Percentiles rank a stretch among this genome's conserved stretches.
Conservation (phyloP, 1,140 invertebrate species). For the Agrilus planipennis region DNA sequence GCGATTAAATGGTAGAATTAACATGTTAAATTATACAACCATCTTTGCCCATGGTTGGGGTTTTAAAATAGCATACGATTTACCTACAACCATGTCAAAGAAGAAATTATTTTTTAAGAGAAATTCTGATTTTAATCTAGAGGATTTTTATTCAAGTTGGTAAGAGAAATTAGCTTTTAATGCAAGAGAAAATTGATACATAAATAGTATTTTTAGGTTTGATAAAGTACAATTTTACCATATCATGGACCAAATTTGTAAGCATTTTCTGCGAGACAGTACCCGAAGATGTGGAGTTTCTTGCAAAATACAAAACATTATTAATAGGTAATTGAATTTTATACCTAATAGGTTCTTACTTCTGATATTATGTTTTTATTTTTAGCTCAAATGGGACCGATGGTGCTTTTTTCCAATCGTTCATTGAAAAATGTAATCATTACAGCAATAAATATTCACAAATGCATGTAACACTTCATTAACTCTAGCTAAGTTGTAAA, state of each 20-base stretch:
- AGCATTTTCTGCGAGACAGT: too few relatives aligned
- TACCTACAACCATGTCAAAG: constrained; percentile 17
- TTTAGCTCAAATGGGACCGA: constrained; percentile 9
- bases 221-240: too few relatives aligned
- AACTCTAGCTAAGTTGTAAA: too few relatives aligned
- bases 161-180: too few relatives aligned
- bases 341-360: neutral
- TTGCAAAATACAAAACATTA: constrained; percentile 23
- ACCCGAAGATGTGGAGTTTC: constrained; percentile 22
- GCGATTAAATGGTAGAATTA: constrained; percentile 24
- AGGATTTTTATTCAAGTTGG: too few relatives aligned
- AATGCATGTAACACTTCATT: too few relatives aligned
- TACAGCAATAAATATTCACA: constrained; percentile 8
- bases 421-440: constrained; percentile 2
- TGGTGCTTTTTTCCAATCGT: constrained; percentile 6
- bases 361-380: neutral
- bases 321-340: constrained; percentile 18
- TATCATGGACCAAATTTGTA: too few relatives aligned
- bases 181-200: too few relatives aligned
- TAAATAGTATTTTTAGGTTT: too few relatives aligned
- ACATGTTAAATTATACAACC: constrained; percentile 17
- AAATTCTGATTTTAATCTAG: too few relatives aligned
- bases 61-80: constrained; percentile 22
- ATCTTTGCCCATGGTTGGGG: constrained; percentile 24
- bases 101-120: constrained; percentile 22